A percentile compares a stretch with the other conserved stretches of the same genome.
Evolutionary conservation across 2,113 vertebrate genomes (phyloP).

Genomic region (Dromiciops gliroides): DNA sequence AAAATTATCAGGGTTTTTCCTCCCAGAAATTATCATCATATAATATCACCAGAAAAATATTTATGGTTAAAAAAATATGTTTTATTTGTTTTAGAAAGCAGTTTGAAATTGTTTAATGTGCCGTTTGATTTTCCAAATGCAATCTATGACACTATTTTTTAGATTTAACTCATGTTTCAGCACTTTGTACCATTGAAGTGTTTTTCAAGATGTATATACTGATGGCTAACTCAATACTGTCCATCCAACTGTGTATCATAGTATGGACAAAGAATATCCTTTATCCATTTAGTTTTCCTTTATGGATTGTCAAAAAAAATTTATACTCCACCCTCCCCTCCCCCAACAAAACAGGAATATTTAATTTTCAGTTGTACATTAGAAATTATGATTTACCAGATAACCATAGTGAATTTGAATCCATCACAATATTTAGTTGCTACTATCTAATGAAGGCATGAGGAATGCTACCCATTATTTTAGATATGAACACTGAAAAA

Average conservation of each 20-base stretch:
- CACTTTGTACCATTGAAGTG: neutral
- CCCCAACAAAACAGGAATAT: conserved; percentile 8
- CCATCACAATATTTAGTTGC: neutral
- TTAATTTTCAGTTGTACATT: neutral
- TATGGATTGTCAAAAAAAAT: neutral
- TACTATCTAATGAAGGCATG: neutral
- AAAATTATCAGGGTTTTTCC: neutral
- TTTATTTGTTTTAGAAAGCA: neutral
- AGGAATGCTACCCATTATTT: neutral
- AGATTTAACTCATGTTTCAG: neutral
- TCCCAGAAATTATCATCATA: neutral
- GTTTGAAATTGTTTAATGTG: neutral
- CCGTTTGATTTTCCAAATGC: neutral
- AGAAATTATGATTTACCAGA: conserved; percentile 11
- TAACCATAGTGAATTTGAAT: conserved; percentile 11
- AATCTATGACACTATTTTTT: neutral
- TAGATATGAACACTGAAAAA: neutral
- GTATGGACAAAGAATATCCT: neutral
- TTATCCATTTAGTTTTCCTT: neutral
- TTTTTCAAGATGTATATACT: neutral
- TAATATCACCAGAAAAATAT: neutral
- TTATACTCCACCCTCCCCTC: neutral
- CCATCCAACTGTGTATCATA: neutral
- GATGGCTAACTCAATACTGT: neutral
- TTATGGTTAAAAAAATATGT: neutral